Evolutionary conservation across 1,140 invertebrate genomes (phyloP), one percentile per base, ranked within the genome.

Genomic region (Asbolus verrucosus): DNA sequence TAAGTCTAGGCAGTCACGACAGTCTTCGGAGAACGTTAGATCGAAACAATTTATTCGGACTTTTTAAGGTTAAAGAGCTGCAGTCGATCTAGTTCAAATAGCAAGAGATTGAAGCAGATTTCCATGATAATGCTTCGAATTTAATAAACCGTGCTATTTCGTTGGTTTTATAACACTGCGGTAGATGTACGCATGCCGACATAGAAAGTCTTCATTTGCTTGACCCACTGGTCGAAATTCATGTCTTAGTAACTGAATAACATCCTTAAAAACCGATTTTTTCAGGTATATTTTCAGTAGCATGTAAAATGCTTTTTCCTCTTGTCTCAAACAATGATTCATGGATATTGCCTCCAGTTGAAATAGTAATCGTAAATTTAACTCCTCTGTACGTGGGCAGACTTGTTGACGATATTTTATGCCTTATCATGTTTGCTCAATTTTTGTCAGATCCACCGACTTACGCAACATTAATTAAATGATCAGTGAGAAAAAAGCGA

Each of bases 91-190:
- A 54, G 46, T 54, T 54, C 46, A 21, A 54, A 21, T 9, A 54
- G 46, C 46, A 54, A 13, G 46, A 54, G 21, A 54, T 54, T n/a
- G 46, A 46, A 54, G 46, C 46, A 54, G 27, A 54, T 54, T 54
- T 54, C 21, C 21, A 13, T 54, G 46, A 54, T 54, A 54, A 27
- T 24, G 27, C 14, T 9, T 54, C 24, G 46, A 54, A 54, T 54
- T 24, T 54, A 54, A 54, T 54, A 27, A 13, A 54, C 8, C 46
- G 46, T 54, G 46, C 46, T 19, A 14, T 54, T 54, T 54, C 46
- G 46, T 24, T 13, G n/a, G 11, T n/a, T 11, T 36, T n/a, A 36
- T 54, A 54, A 19, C 19, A 54, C 46, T 19, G 18, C 27, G 46
- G 27, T 54, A 27, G 46, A 54, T 54, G 46, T 54, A 27, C 9